phyloP scores from a whole-genome alignment of 1,140 invertebrate genomes.

The Eriocheir sinensis region DNA sequence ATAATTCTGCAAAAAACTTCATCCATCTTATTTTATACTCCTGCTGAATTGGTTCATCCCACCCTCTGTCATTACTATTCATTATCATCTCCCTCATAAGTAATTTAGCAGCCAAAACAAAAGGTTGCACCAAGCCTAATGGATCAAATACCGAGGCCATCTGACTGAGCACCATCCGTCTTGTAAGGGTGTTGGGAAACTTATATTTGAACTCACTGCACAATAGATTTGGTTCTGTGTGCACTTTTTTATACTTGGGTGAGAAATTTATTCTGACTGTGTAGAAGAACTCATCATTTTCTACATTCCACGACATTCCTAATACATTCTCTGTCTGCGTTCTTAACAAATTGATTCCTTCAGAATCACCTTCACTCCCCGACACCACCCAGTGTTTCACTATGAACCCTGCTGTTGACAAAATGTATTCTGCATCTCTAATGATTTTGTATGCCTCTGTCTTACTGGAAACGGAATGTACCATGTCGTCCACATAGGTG shows the following conservation, averaged over 20 bases:
- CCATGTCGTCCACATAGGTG: too few relatives aligned
- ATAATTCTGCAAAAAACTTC: neutral
- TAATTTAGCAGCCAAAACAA: neutral
- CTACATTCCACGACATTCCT: constrained; percentile 35
- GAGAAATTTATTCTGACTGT: neutral
- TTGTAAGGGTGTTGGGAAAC: constrained; percentile 31
- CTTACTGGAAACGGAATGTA: too few relatives aligned
- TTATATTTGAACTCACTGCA: neutral
- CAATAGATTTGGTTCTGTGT: neutral
- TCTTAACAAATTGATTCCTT: constrained; percentile 33
- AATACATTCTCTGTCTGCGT: neutral
- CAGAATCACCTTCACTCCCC: neutral
- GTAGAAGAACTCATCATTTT: constrained; percentile 5
- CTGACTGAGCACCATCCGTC: constrained; percentile 30
- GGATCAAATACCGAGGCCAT: constrained; percentile 43
- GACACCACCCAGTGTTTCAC: constrained; percentile 32
- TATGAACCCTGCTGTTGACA: neutral
- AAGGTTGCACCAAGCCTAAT: neutral
- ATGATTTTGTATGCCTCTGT: too few relatives aligned
- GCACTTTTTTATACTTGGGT: neutral
- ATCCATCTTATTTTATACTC: constrained; percentile 36
- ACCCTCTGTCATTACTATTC: neutral
- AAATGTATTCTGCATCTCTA: too few relatives aligned
- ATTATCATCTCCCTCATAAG: constrained; percentile 37
- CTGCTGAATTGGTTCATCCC: constrained; percentile 32